phyloP scores from a whole-genome alignment of 1,140 invertebrate genomes.

The Sweltsa coloradensis region DNA sequence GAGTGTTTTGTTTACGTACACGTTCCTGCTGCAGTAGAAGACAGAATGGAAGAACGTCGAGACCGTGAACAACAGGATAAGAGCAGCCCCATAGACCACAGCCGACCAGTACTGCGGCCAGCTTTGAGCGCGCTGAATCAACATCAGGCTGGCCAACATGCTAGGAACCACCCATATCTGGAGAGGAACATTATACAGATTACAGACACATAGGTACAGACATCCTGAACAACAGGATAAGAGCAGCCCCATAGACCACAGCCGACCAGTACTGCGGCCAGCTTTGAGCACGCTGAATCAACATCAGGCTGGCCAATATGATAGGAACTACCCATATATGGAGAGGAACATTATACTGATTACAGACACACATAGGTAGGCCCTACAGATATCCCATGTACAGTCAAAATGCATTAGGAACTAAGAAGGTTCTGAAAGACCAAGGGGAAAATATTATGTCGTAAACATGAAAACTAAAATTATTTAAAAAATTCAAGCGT shows the following conservation, averaged over 20 bases:
- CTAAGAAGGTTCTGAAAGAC: too few relatives aligned
- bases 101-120: conserved; percentile 65
- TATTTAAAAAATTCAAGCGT: too few relatives aligned
- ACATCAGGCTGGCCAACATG: conserved; percentile 54
- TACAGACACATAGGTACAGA: conserved; percentile 35
- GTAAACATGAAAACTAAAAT: too few relatives aligned
- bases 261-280: conserved; percentile 65
- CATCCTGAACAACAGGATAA: conserved; percentile 74
- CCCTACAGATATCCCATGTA: too few relatives aligned
- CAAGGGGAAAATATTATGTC: too few relatives aligned
- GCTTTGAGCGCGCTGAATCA: conserved; percentile 56
- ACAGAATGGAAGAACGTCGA: conserved; percentile 86
- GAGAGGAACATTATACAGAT: too few relatives aligned
- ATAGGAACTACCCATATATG: conserved; percentile 71
- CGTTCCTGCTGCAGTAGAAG: conserved; percentile 61
- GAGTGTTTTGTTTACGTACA: too few relatives aligned
- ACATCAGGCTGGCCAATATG: conserved; percentile 54
- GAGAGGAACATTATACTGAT: conserved; percentile 1
- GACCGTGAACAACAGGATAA: conserved; percentile 74
- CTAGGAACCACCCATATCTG: conserved; percentile 72
- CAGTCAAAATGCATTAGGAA: too few relatives aligned
- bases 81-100: conserved; percentile 70
- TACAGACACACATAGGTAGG: neutral
- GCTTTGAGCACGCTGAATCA: conserved; percentile 56
- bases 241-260: conserved; percentile 70